Conservation (phyloP, 2,888 invertebrate genomes). For the Noctua comes region DNA sequence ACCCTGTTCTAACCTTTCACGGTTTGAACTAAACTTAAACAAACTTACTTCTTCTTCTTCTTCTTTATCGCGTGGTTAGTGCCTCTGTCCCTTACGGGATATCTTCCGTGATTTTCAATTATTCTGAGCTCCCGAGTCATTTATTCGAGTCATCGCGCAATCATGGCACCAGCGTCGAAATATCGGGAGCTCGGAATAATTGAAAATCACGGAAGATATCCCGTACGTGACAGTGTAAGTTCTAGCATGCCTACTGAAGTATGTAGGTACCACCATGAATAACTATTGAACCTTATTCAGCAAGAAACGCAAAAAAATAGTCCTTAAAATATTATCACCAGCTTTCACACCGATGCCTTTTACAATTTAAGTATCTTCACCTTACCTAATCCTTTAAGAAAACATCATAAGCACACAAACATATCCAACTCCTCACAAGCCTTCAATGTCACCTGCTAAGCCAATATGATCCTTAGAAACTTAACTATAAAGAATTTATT, state of each 20-base stretch:
- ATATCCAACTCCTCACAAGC: slow-evolving; percentile 34
- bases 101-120: too few relatives aligned
- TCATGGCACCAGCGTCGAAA: too few relatives aligned
- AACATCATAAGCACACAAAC: slow-evolving; percentile 24
- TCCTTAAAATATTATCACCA: background rate
- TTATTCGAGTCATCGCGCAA: too few relatives aligned
- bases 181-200: too few relatives aligned
- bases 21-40: too few relatives aligned
- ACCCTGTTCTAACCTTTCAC: too few relatives aligned
- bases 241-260: background rate
- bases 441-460: slow-evolving; percentile 20
- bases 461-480: slow-evolving; percentile 26
- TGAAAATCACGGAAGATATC: too few relatives aligned
- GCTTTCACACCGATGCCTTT: background rate
- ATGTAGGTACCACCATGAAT: background rate
- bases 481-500: slow-evolving; percentile 21
- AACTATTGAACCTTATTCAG: background rate
- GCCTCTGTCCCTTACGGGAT: too few relatives aligned
- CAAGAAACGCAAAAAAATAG: background rate
- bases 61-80: too few relatives aligned
- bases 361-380: background rate
- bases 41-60: too few relatives aligned
- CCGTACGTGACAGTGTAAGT: too few relatives aligned
- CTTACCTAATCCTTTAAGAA: slow-evolving; percentile 20
- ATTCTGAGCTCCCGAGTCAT: too few relatives aligned